Evolutionary conservation across 2,113 vertebrate genomes (phyloP).

Genomic region (Sinocyclocheilus anshuiensis): DNA sequence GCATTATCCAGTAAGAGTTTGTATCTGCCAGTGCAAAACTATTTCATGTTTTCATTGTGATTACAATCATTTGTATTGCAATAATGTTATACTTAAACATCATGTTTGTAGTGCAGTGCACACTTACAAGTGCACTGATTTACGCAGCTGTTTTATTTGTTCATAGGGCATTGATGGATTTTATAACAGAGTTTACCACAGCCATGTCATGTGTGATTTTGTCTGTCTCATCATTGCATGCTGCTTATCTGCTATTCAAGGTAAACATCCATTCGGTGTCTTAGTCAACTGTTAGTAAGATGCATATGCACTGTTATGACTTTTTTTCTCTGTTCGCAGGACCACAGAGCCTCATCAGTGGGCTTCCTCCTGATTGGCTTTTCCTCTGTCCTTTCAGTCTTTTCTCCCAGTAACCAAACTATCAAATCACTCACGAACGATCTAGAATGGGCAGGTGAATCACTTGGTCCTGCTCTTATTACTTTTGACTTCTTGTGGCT

Average conservation of each 20-base stretch:
- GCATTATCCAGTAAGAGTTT: not conserved
- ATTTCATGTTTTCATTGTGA: not conserved
- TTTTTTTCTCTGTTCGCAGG: constrained; percentile 58
- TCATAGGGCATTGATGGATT: constrained; percentile 35
- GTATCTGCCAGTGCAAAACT: not conserved
- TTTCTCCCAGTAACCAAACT: constrained; percentile 54
- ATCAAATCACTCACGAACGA: constrained; percentile 63
- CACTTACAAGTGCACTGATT: not conserved
- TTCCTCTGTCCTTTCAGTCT: constrained; percentile 62
- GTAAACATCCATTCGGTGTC: constrained; percentile 52
- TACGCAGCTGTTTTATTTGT: not conserved
- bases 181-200: constrained; percentile 51
- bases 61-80: not conserved
- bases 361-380: constrained; percentile 72
- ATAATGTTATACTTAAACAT: not conserved
- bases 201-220: constrained; percentile 59
- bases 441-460: constrained; percentile 65
- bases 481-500: constrained; percentile 77
- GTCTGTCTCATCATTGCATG: constrained; percentile 60
- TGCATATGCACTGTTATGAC: not conserved
- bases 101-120: not conserved
- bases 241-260: constrained; percentile 72
- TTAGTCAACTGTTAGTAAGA: not conserved
- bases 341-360: constrained; percentile 75
- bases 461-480: constrained; percentile 68